Evolutionary conservation across 1,140 invertebrate species (phyloP), one percentile per base, ranked within the genome.

Genomic region (Scylla paramamosain): DNA sequence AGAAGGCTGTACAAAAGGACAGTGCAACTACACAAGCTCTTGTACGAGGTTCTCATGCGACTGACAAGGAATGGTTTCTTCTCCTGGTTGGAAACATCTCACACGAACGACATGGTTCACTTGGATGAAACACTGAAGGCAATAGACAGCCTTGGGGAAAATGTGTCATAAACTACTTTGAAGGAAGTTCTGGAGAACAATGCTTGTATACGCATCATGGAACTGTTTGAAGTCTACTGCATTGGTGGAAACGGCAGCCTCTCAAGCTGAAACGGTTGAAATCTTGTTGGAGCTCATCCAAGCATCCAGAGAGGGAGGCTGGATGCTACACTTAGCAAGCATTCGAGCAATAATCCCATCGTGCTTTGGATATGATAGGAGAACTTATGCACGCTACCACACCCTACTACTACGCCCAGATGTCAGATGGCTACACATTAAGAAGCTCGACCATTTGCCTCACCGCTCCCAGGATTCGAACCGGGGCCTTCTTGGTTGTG

Each of bases 1-100:
- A 52, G 91, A 96, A 48, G 96, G 96, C 0, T 96, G 14, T 46
- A 90, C 45, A 90, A 90, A 4, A 3, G 88, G 4, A 39, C 88
- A 46, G 32, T 90, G 0, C 45, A 28, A 16, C 4, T 32, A 6
- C 25, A 48, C 88, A 90, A 90, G 48, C 88, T 90, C 4, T 16
- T 46, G 3, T 90, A 90, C 25, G 88, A 46, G 46, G 88, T 25
- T 16, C 59, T 67, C 59, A 90, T 90, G 4, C 45, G 39, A 39
- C 31, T 45, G 3, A 8, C 88, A 8, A 46, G 88, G 88, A 90
- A 90, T 7, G 88, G 4, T 39, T 90, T 90, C 45, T n/a, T 90
- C 25, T 25, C 14, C 8, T 90, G 88, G 45, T 28, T 90, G 45
- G 45, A 90, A 39, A 39, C 31, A 39, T 46, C 45, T 1, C 39